Evolutionary conservation across 2,797 vertebrate species (phyloP), one percentile per base, ranked within the genome.

Genomic region (Argentina silus): DNA sequence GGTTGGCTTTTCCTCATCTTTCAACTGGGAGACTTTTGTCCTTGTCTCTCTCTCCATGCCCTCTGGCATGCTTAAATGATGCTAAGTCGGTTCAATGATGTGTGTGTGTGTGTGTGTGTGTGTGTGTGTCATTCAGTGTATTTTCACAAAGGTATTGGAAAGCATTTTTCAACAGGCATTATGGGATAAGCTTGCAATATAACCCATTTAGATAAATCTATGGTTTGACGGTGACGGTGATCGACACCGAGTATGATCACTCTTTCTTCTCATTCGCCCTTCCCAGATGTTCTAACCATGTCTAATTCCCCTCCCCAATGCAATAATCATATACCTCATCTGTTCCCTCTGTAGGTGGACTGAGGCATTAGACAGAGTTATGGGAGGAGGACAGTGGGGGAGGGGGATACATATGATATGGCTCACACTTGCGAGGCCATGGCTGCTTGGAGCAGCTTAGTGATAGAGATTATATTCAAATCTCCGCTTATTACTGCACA

Each of bases 231-330:
- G 21, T 59, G 72, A 42, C 78, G 79, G 27, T 36, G 27, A 36
- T 82, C 81, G 71, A 82, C 82, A 79, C 6, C 7, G 82, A 82
- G 81, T 74, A 65, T 73, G 79, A 88, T 87, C 79, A 68, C 83
- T 80, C 88, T 88, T 85, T 63, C 79, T 79, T 87, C 81, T 88
- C 80, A 89, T 89, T 87, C 82, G 69, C 77, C 76, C n/a, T 76
- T 84, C 68, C 74, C 82, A 78, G 85, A 89, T 81, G 70, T 86
- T 90, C 88, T 90, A 90, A 87, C 85, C 80, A 43, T 65, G 74
- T 82, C 84, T 83, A 86, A 85, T 86, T 85, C 85, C 82, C 81
- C 82, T 70, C 70, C 78, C 66, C 66, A 27, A 83, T 80, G 74
- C 60, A 84, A 87, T 88, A 86, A 86, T 84, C 69, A 43, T 19